phyloP scores from a whole-genome alignment of 1,140 invertebrate species.

The Berghia stephanieae region DNA sequence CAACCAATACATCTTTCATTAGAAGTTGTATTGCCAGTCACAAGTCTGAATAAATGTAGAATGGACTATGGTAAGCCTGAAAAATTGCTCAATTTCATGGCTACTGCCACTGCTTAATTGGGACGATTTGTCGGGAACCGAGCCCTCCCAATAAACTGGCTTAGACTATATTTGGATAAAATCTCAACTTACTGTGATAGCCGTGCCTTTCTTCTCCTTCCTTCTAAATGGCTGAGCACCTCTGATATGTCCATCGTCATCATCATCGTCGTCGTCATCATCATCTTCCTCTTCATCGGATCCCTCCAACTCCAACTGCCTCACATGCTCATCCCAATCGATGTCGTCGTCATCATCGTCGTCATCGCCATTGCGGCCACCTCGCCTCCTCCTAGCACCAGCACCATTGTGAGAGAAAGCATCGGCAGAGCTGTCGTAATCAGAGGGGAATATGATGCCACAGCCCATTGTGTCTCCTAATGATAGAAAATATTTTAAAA shows the following conservation, averaged over 20 bases:
- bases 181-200: too few species aligned
- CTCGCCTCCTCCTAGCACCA: too few species aligned
- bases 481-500: not conserved
- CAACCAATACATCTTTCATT: too few species aligned
- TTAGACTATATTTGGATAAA: too few species aligned
- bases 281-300: conserved; percentile 62
- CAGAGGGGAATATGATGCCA: conserved; percentile 72
- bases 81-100: too few species aligned
- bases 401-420: too few species aligned
- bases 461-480: conserved; percentile 72
- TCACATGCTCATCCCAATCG: conserved; percentile 39
- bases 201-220: conserved; percentile 32
- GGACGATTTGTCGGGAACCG: too few species aligned
- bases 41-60: too few species aligned
- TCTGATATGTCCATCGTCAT: conserved; percentile 33
- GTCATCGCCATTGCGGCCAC: conserved; percentile 41
- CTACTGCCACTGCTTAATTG: too few species aligned
- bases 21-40: too few species aligned
- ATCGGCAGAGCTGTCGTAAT: conserved; percentile 67
- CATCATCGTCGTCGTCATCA: conserved; percentile 28
- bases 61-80: too few species aligned
- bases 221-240: conserved; percentile 24
- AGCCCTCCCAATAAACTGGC: too few species aligned
- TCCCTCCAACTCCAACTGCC: conserved; percentile 49
- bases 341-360: conserved; percentile 60